Conservation (phyloP, 2,113 vertebrate genomes). For the Probosciger aterrimus region DNA sequence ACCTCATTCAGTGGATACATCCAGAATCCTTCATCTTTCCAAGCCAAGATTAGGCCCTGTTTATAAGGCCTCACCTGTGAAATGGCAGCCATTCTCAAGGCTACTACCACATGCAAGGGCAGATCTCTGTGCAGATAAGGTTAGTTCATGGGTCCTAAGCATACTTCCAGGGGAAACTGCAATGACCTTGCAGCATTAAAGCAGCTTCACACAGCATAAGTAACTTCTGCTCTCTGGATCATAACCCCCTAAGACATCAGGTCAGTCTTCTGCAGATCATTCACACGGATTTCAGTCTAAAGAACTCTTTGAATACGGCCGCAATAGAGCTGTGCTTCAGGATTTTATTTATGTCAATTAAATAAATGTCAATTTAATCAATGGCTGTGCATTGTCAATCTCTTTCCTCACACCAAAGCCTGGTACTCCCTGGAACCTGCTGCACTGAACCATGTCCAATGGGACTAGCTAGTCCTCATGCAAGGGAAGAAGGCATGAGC, state of each 20-base stretch:
- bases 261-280: neutral
- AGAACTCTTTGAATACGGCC: neutral
- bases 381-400: neutral
- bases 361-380: neutral
- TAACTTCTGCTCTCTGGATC: neutral
- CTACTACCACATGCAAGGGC: neutral
- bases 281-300: neutral
- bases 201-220: neutral
- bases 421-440: neutral
- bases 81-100: neutral
- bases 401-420: neutral
- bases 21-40: neutral
- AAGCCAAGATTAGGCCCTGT: neutral
- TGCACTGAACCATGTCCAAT: neutral
- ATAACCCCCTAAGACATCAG: neutral
- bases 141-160: neutral
- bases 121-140: neutral
- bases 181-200: neutral
- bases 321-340: neutral
- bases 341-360: too few species aligned
- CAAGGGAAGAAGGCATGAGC: neutral
- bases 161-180: neutral
- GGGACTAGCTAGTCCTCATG: neutral
- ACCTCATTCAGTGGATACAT: neutral
- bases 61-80: neutral